Evolutionary conservation across 64 coral and sea anemone species (phyloP), one percentile per base, ranked within the genome.

Genomic region (Pocillopora verrucosa): DNA sequence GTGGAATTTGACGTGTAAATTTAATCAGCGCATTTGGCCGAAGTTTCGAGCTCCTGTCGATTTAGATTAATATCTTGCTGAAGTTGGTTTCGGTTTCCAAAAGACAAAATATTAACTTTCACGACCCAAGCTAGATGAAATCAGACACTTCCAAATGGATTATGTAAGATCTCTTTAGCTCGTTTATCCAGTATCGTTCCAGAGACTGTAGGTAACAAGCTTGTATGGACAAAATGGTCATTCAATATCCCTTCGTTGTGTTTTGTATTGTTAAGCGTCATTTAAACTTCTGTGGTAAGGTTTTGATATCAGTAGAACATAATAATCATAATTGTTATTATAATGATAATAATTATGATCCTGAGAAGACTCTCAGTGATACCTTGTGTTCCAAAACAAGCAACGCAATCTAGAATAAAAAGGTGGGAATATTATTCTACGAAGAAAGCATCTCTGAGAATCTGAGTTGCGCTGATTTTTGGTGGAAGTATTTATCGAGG

Each of bases 1-100:
- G 38, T 51, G 82, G 82, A 85, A 85, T 85, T 85, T 83, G 36
- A 65, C 30, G 13, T 45, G 34, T 34, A 51, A 77, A 77, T 77
- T 68, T 83, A 70, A 70, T 70, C 3, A 7, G n/a, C 6, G 1
- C 22, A n/a, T 70, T 70, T 70, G 67, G 22, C n/a, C 67, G 10
- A 10, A 25, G 67, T 20, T 24, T 70, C 19, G 25, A 14, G 80
- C 35, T 83, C 13, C 2, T 30, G 3, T 67, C 56, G 19, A 16
- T 85, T 13, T 57, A 35, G 41, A 2, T 24, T 22, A 67, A 20
- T 58, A 85, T 58, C 61, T 57, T 11, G 22, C 19, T 13, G 9
- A 85, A 85, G 17, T 57, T 69, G 63, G 22, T 12, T 37, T 38
- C 22, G 65, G 69, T 56, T 85, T 26, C 38, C 11, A 57, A 68